These are phyloP conservation scores for Gorsachius goisagi DNA, from an alignment of 2,113 vertebrate species.

Conservation along the genomic window DNA sequence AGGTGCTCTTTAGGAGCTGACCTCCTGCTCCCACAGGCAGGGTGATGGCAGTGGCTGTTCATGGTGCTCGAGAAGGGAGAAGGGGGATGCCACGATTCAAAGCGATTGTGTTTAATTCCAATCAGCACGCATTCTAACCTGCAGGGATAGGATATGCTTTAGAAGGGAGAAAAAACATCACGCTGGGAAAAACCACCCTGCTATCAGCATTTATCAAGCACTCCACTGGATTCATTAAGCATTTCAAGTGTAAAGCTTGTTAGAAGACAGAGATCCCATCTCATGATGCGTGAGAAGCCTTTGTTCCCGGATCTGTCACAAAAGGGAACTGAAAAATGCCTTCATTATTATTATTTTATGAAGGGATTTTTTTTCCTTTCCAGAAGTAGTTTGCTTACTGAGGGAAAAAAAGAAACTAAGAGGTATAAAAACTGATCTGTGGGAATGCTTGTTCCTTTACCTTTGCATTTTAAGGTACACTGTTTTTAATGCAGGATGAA, in stretches of 20 bases:
- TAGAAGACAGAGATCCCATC: not conserved
- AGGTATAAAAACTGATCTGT: not conserved
- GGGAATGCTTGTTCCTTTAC: not conserved
- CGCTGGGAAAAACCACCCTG: not conserved
- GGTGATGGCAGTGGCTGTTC: not conserved
- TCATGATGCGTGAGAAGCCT: not conserved
- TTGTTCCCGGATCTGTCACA: not conserved
- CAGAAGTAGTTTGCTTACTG: not conserved
- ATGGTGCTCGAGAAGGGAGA: not conserved
- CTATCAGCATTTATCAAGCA: constrained; percentile 32
- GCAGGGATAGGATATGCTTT: not conserved
- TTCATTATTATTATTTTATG: constrained; percentile 22
- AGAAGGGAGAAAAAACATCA: not conserved
- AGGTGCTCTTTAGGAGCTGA: not conserved
- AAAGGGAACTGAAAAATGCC: constrained; percentile 26
- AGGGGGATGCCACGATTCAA: not conserved
- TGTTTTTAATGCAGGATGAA: not conserved
- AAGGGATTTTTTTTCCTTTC: not conserved
- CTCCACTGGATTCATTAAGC: constrained; percentile 8
- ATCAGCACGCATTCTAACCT: not conserved
- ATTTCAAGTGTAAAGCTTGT: constrained; percentile 13
- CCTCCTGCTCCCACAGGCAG: not conserved
- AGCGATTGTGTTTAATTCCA: not conserved
- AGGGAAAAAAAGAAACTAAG: not conserved
- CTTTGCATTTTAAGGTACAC: not conserved